A percentile compares a stretch with the other conserved stretches of the same genome.
Conservation (phyloP, 2,797 vertebrate genomes). For the Dendrocincla tyrannina region DNA sequence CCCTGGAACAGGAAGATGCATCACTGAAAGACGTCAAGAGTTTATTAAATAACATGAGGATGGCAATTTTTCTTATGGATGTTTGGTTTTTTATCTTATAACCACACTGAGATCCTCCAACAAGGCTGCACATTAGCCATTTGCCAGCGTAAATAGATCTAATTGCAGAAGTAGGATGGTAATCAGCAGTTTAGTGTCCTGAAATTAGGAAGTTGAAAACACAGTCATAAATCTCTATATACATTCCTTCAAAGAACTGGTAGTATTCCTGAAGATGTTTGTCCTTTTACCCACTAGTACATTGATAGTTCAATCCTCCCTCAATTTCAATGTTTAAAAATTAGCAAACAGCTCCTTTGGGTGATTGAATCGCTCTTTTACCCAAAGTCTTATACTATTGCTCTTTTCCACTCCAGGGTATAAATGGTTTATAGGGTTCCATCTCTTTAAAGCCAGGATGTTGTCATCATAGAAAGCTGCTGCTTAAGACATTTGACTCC, state of each 20-base stretch:
- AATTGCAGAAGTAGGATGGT: not conserved
- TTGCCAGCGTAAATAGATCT: not conserved
- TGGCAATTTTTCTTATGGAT: not conserved
- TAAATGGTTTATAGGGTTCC: not conserved
- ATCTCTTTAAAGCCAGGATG: not conserved
- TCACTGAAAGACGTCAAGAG: not conserved
- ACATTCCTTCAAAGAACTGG: not conserved
- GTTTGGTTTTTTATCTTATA: not conserved
- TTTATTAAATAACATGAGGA: not conserved
- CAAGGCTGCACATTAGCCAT: not conserved
- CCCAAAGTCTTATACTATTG: not conserved
- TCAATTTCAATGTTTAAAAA: not conserved
- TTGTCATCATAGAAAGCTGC: not conserved
- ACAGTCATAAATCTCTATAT: not conserved
- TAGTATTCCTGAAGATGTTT: not conserved
- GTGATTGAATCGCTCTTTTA: not conserved
- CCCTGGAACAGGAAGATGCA: not conserved
- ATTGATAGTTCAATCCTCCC: not conserved
- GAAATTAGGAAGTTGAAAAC: not conserved
- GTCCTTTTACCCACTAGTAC: not conserved
- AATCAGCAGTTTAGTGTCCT: not conserved
- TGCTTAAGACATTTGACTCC: not conserved
- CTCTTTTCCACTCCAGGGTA: not conserved
- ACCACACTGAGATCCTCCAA: not conserved
- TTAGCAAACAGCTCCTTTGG: not conserved